Evolutionary conservation across 2,797 vertebrate species (phyloP), one percentile per base, ranked within the genome.

Genomic region (Molossus molossus): DNA sequence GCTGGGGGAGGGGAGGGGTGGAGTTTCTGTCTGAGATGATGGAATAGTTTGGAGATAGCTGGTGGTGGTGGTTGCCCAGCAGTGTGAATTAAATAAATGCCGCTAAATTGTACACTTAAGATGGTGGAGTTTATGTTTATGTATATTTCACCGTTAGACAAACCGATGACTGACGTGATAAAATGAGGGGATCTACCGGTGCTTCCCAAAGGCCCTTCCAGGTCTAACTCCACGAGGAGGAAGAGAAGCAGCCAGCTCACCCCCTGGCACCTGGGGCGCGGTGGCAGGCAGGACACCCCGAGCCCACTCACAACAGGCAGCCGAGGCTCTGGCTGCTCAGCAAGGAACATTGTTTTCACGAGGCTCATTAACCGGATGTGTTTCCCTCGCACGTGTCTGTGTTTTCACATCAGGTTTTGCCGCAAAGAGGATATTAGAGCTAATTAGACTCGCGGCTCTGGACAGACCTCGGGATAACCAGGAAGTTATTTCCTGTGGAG

Each of bases 401-500:
- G 88, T 76, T 85, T 96, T 94, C 90, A 64, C 1, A 0, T 0
- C 6, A 69, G 81, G 48, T 76, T 80, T 45, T 62, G 76, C 57
- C 14, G 57, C 9, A 64, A 50, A 73, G 87, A 87, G 62, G 76
- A 80, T 87, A 72, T 87, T 87, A 91, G 75, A 84, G 81, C 80
- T 96, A 96, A 96, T 97, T 93, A 94, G 50, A 94, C 91, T 96
- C 76, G 8, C 76, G 8, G 0, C 95, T 97, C 1, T 0, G 95
- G 89, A 91, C 84, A 60, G 87, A 95, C 53, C 90, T 92, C 86
- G 11, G 87, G 96, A 62, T 25, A 91, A 80, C 53, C 25, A 12
- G n/a, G 95, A 85, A 95, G 95, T 92, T 94, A 76, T 89, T 89
- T 72, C 81, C 83, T 92, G 87, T 45, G 89, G 93, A 97, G 96